Base-by-base conservation (phyloP, 2,888 invertebrate species). In the Sarcophaga subvicina region DNA sequence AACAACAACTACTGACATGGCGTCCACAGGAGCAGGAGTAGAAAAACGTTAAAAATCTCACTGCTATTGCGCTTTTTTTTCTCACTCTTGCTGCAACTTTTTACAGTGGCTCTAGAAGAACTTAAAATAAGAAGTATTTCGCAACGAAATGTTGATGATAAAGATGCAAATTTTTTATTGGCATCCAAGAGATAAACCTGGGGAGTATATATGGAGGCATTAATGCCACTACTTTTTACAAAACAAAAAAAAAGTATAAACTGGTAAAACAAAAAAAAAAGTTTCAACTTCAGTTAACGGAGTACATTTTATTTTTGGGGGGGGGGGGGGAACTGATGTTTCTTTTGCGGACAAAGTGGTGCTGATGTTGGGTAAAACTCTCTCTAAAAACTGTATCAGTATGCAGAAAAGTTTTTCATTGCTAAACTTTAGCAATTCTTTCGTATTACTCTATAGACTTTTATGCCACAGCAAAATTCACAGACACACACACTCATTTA, bases 121-220 rank as follows among this genome's bases (percentile, higher is more conserved):
- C 59, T 72, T 63, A 59, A 79, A 67, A 67, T 17, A 67, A 67
- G n/a, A 62, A 20, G 17, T 37, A 67, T n/a, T 54, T 54, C 17
- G 72, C 20, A 83, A 83, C 62, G 72, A 83, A 76, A 71, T 78
- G 86, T 81, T 87, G 81, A 79, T 84, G 87, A 87, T 87, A 87
- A 84, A 87, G 83, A 87, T 87, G 83, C 87, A 87, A 87, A 87
- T 87, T 87, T 87, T 87, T 72, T 84, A 87, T 87, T 87, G 87
- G 87, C 84, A 81, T 75, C 66, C 71, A 76, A 60, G 27, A 85
- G 76, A 76, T 67, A 76, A 77, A 71, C 70, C 47, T 49, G 70
- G 63, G 20, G 69, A 77, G 83, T 14, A 17, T 54, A 17, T 54
- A 54, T 64, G 59, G 67, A 60, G 71, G 80, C 85, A 77, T 60